Evolutionary conservation across 2,797 vertebrate species (phyloP), one percentile per base, ranked within the genome.

Genomic region (Margarornis squamiger): DNA sequence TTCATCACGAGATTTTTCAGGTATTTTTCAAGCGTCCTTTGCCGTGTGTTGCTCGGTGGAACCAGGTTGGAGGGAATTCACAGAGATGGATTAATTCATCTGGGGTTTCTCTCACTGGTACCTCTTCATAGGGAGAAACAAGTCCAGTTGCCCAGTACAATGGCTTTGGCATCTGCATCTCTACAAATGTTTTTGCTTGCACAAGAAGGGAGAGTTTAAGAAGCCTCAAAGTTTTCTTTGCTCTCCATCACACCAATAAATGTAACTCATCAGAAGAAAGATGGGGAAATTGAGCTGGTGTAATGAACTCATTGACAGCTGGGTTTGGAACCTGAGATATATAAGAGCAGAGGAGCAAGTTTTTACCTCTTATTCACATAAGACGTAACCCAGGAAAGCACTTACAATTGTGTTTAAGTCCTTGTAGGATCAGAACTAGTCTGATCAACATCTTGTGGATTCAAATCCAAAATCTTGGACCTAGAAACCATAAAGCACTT

Each of bases 181-280:
- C 7, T 34, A 7, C 17, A 63, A 14, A 7, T 59, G 8, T n/a
- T 80, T 77, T 27, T 46, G 39, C 9, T 22, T 83, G 57, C 19
- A 27, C 0, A 0, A 76, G 21, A 76, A 80, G 3, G 17, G 5
- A 41, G 29, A 55, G 2, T 17, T 79, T 57, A 61, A 34, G 51
- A 73, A 88, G 21, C 36, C 21, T 76, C 46, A 82, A 79, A 57
- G 1, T 7, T 57, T 15, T 73, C 12, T 57, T 61, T 63, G 6
- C 8, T 72, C 63, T 78, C 78, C 30, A 36, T 68, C 59, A 38
- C 17, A 19, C 7, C 2, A 9, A 39, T 59, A 36, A 46, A 26
- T 46, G 9, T 13, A 54, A 2, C 4, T 62, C 27, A 54, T 5
- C 3, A 46, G 51, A 79, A 7, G 27, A 62, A 73, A 45, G 26